phyloP scores from a whole-genome alignment of 2,797 vertebrate species.

The Odontamblyopus rebecca region DNA sequence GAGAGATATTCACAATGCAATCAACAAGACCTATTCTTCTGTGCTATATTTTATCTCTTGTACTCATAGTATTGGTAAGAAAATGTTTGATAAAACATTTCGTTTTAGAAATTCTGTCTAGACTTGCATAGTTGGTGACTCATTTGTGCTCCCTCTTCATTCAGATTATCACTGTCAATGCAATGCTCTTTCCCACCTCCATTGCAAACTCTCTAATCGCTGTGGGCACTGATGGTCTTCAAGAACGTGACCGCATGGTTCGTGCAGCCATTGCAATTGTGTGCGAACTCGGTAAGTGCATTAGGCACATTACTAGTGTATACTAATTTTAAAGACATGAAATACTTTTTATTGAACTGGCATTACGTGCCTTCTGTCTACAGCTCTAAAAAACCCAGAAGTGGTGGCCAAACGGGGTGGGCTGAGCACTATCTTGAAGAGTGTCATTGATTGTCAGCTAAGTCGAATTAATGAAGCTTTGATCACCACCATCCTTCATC shows the following conservation, averaged over 20 bases:
- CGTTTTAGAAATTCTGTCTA: constrained; percentile 10
- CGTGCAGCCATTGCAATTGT: constrained; percentile 96
- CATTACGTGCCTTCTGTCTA: background rate
- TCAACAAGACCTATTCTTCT: constrained; percentile 33
- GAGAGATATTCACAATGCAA: constrained; percentile 13
- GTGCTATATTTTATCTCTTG: constrained; percentile 2
- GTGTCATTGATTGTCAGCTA: constrained; percentile 96
- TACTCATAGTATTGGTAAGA: background rate
- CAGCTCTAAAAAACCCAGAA: constrained; percentile 97
- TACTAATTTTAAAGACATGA: background rate
- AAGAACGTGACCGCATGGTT: constrained; percentile 98
- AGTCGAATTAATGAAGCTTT: constrained; percentile 98
- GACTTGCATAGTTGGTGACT: constrained; percentile 26
- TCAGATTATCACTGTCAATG: constrained; percentile 99
- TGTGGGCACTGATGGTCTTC: constrained; percentile 96
- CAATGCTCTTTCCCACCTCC: constrained; percentile 94
- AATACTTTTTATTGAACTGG: background rate
- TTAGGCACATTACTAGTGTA: background rate
- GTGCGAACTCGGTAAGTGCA: constrained; percentile 91
- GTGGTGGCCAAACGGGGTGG: constrained; percentile 95
- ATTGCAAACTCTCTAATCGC: constrained; percentile 96
- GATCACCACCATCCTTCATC: constrained; percentile 96
- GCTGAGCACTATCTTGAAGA: constrained; percentile 96
- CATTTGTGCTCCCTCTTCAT: constrained; percentile 10
- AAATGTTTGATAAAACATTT: constrained; percentile 1